These are phyloP conservation scores for Nezara viridula DNA, from an alignment of 2,888 invertebrate genomes.

Conservation along the genomic window DNA sequence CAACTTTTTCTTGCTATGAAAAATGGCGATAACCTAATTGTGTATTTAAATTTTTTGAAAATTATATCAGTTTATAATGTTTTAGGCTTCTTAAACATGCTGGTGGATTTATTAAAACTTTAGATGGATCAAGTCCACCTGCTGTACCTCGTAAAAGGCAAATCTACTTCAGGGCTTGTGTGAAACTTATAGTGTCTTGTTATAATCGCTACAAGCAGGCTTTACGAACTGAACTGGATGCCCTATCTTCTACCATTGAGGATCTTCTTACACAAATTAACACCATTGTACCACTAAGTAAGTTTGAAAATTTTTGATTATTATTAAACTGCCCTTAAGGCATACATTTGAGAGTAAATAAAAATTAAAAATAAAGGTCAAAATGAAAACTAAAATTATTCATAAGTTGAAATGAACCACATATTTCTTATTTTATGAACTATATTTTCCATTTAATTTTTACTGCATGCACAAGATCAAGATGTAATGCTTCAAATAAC, in stretches of 20 bases:
- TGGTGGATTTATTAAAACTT: conserved; percentile 72
- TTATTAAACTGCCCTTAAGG: too few species aligned
- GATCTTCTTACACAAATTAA: conserved; percentile 73
- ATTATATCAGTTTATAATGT: background rate
- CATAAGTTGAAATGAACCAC: too few species aligned
- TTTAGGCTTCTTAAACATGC: conserved; percentile 75
- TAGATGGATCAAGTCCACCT: conserved; percentile 69
- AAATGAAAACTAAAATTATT: too few species aligned
- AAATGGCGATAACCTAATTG: background rate
- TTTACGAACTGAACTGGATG: conserved; percentile 71
- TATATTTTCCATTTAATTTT: too few species aligned
- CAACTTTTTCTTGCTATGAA: background rate
- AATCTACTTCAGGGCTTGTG: conserved; percentile 74
- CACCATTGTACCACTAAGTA: conserved; percentile 68
- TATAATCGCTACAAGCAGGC: conserved; percentile 72
- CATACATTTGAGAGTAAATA: too few species aligned
- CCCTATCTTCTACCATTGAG: conserved; percentile 71
- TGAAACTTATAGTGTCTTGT: conserved; percentile 74
- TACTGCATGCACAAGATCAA: too few species aligned
- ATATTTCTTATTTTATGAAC: too few species aligned
- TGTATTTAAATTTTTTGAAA: background rate
- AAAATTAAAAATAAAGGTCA: too few species aligned
- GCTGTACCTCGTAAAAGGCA: conserved; percentile 72
- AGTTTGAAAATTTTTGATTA: background rate
- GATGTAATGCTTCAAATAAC: too few species aligned